Base-by-base conservation (phyloP, 2,888 invertebrate genomes). In the Hermaeophaga mercurialis region DNA sequence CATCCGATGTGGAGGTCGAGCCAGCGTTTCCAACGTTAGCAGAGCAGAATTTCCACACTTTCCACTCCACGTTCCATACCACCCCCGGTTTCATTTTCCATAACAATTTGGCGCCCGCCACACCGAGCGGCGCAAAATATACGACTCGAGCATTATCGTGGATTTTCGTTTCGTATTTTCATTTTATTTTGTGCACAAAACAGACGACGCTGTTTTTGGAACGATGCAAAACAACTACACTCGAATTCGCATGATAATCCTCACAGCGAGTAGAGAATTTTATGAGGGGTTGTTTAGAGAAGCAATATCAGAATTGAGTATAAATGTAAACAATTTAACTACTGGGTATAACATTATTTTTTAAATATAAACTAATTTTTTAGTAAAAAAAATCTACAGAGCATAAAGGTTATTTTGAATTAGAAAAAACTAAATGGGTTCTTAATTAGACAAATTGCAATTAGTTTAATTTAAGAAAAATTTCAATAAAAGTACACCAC, bases 121-220 rank as follows among this genome's bases (percentile, higher is more conserved):
- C 43, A 18, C 43, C 43, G 43, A 43, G 12, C 43, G 22, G 46
- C 38, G 58, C 48, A 54, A 61, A 63, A 63, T 63, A 60, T 44
- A 44, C 57, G 55, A 43, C 43, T 65, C 66, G 64, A 48, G 54
- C 58, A 59, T 66, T 66, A 65, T 65, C 66, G 65, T 61, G 55
- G 64, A 60, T 62, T 65, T 66, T 61, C 66, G 66, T 63, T 66
- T 59, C 66, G 66, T 63, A 56, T 61, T 62, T 62, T 66, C 65
- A 59, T 66, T 65, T 64, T 59, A 59, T 62, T 62, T 59, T 57
- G 12, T 43, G 59, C 59, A 59, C 50, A 38, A 19, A 39, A 39
- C 43, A 59, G 54, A 38, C 55, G 55, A 52, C 55, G 53, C 50
- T 46, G 54, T 57, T 62, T 62, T 58, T 60, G 54, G 18, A 38